These are phyloP conservation scores for Drosophila santomea DNA, from an alignment of 1,140 invertebrate species.

Conservation along the genomic window DNA sequence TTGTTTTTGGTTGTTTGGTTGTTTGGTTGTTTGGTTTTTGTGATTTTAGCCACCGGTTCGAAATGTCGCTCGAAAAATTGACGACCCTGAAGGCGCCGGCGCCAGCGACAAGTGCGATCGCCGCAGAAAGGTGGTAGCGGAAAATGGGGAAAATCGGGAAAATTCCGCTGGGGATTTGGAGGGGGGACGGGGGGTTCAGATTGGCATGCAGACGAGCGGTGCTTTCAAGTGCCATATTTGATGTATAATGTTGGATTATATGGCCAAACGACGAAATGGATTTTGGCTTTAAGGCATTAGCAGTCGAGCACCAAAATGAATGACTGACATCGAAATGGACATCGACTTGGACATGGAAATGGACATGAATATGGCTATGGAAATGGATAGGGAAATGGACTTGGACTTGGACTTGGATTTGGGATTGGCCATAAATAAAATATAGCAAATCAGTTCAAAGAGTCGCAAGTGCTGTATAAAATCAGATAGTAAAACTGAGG, in stretches of 20 bases:
- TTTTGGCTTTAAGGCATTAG: constrained; percentile 42
- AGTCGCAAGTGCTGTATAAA: constrained; percentile 8
- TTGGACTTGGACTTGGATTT: constrained; percentile 2
- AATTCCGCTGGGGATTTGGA: neutral
- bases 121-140: neutral
- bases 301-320: constrained; percentile 1
- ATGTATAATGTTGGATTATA: constrained; percentile 29
- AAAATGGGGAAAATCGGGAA: neutral
- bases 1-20: constrained; percentile 4
- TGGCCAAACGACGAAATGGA: constrained; percentile 36
- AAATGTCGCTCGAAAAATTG: constrained; percentile 67
- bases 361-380: constrained; percentile 12
- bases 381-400: neutral
- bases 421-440: constrained; percentile 28
- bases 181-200: neutral
- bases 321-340: constrained; percentile 18
- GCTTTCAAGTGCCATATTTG: constrained; percentile 38
- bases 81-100: constrained; percentile 64
- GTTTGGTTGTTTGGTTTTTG: constrained; percentile 7
- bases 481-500: neutral
- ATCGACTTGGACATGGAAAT: constrained; percentile 4
- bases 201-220: constrained; percentile 20
- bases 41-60: constrained; percentile 29
- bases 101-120: constrained; percentile 56
- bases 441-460: constrained; percentile 11